Conservation (phyloP, 2,113 vertebrate genomes). For the Erythrocebus patas region DNA sequence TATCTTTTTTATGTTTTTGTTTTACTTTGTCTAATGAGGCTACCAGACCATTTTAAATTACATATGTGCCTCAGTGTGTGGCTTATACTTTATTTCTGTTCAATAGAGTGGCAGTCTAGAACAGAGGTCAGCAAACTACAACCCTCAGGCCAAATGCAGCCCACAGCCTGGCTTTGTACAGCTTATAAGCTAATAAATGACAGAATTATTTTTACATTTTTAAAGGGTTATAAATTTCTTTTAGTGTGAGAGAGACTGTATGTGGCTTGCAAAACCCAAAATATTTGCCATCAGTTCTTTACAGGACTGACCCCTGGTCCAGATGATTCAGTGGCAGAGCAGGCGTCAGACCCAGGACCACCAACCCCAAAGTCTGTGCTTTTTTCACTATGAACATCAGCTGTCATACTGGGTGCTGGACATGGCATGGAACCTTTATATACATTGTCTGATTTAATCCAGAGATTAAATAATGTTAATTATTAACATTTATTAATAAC, state of each 20-base stretch:
- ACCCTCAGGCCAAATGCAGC: neutral
- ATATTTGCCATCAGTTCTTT: neutral
- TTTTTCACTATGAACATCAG: neutral
- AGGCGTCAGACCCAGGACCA: neutral
- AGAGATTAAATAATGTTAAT: neutral
- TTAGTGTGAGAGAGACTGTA: neutral
- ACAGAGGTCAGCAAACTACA: neutral
- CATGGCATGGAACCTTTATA: neutral
- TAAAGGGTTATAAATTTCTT: neutral
- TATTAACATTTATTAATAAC: neutral
- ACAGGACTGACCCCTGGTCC: neutral
- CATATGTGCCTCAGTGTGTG: neutral
- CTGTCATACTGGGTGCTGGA: neutral
- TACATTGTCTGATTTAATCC: neutral
- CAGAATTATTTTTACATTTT: neutral
- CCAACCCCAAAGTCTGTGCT: too few relatives aligned
- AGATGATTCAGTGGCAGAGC: neutral
- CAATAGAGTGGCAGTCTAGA: neutral
- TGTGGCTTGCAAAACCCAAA: neutral
- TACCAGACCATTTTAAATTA: neutral
- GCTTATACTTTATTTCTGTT: neutral
- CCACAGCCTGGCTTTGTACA: neutral
- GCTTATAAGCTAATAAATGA: constrained; percentile 10
- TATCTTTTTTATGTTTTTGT: neutral
- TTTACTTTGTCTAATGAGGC: neutral